Evolutionary conservation across 2,113 vertebrate species (phyloP).

Genomic region (Istiophorus platypterus): DNA sequence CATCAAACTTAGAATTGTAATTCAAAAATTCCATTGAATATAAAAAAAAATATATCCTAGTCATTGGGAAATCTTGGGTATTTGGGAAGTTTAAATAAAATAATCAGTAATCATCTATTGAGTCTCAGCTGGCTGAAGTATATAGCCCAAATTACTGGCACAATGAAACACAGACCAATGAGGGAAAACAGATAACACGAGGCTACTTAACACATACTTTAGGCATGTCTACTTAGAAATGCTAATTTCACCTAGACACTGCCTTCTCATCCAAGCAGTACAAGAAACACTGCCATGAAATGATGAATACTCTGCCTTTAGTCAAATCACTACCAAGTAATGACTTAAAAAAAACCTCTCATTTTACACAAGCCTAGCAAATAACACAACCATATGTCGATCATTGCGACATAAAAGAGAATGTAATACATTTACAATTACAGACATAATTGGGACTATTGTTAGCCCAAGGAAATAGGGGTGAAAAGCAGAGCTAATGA

Average conservation of each 20-base stretch:
- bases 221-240: slow-evolving; percentile 44
- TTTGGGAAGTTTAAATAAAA: slow-evolving; percentile 9
- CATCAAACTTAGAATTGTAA: not conserved
- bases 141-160: slow-evolving; percentile 45
- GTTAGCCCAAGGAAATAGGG: slow-evolving; percentile 80
- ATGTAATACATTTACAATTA: slow-evolving; percentile 77
- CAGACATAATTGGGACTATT: slow-evolving; percentile 81
- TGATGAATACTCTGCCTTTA: slow-evolving; percentile 55
- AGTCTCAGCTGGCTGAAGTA: slow-evolving; percentile 30
- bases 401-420: slow-evolving; percentile 75
- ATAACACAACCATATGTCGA: slow-evolving; percentile 72
- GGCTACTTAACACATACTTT: slow-evolving; percentile 31
- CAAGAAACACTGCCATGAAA: slow-evolving; percentile 48
- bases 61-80: slow-evolving; percentile 17
- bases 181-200: slow-evolving; percentile 41
- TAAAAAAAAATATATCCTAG: slow-evolving; percentile 4
- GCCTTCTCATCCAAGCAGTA: slow-evolving; percentile 39
- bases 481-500: slow-evolving; percentile 82
- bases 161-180: slow-evolving; percentile 17
- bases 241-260: slow-evolving; percentile 40
- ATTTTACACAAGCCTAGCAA: slow-evolving; percentile 65
- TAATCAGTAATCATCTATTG: not conserved
- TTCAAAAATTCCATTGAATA: not conserved
- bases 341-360: slow-evolving; percentile 54
- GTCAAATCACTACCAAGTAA: slow-evolving; percentile 67